phyloP scores from a whole-genome alignment of 2,797 vertebrate species.

The Miichthys miiuy region DNA sequence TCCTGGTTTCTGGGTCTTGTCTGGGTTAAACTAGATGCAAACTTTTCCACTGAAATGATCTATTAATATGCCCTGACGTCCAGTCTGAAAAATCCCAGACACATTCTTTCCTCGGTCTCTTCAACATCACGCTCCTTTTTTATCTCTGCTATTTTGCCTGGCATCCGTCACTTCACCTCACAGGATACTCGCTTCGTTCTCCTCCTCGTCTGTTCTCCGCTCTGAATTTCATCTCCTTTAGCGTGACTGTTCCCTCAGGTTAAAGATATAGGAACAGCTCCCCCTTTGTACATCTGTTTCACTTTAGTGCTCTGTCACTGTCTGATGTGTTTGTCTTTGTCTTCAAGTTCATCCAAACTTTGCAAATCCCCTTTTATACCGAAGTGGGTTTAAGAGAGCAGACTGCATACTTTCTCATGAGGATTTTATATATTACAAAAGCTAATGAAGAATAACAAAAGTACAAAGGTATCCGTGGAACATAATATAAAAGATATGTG shows the following conservation, averaged over 20 bases:
- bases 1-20: constrained; percentile 39
- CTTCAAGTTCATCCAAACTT: constrained; percentile 50
- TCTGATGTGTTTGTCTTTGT: constrained; percentile 43
- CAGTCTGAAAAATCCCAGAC: constrained; percentile 67
- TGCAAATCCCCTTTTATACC: constrained; percentile 42
- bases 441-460: constrained; percentile 25
- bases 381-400: constrained; percentile 32
- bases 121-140: constrained; percentile 47
- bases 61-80: constrained; percentile 66
- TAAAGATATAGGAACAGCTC: constrained; percentile 41
- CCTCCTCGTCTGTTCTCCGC: constrained; percentile 37
- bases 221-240: constrained; percentile 48
- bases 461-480: neutral
- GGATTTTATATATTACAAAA: constrained; percentile 25
- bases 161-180: constrained; percentile 63
- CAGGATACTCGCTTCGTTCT: constrained; percentile 38
- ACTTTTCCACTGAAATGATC: constrained; percentile 45
- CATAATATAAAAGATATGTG: constrained; percentile 12
- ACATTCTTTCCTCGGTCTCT: constrained; percentile 37
- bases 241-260: constrained; percentile 59
- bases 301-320: constrained; percentile 52
- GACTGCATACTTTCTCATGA: constrained; percentile 20
- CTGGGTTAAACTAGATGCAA: constrained; percentile 34
- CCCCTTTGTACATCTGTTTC: constrained; percentile 38
- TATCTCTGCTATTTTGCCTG: constrained; percentile 45